phyloP scores from a whole-genome alignment of 2,888 invertebrate genomes.

The Yponomeuta cagnagella region DNA sequence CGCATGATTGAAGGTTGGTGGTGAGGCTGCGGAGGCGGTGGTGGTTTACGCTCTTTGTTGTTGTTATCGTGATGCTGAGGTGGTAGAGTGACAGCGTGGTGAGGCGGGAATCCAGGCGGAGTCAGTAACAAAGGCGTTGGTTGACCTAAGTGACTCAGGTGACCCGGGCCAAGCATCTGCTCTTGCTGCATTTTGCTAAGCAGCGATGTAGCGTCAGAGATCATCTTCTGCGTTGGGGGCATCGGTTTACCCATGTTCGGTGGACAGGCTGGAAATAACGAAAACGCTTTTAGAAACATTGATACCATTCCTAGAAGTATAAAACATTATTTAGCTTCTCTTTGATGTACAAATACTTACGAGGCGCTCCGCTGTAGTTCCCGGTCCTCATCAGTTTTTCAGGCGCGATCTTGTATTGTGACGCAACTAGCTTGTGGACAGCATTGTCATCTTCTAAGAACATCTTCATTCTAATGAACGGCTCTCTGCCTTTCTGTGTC shows the following conservation, averaged over 20 bases:
- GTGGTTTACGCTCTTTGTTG: conserved; percentile 74
- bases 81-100: conserved; percentile 82
- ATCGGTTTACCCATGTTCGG: conserved; percentile 82
- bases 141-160: conserved; percentile 70
- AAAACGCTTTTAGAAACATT: conserved; percentile 15
- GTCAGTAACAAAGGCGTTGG: conserved; percentile 81
- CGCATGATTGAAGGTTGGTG: conserved; percentile 81
- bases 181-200: conserved; percentile 83
- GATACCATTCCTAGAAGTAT: conserved; percentile 5
- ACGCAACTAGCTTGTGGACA: conserved; percentile 95
- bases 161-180: conserved; percentile 75
- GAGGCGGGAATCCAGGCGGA: conserved; percentile 85
- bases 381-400: conserved; percentile 98
- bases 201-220: conserved; percentile 80
- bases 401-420: conserved; percentile 98
- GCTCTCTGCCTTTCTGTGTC: conserved; percentile 97
- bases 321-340: not conserved
- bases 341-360: conserved; percentile 71
- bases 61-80: conserved; percentile 77
- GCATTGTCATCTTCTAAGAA: conserved; percentile 97
- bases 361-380: conserved; percentile 89
- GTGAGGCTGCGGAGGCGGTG: conserved; percentile 76
- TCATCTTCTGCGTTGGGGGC: conserved; percentile 86
- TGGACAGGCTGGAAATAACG: conserved; percentile 74
- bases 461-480: conserved; percentile 98